Conservation (phyloP, 2,797 vertebrate genomes). For the Eulemur rubriventer region DNA sequence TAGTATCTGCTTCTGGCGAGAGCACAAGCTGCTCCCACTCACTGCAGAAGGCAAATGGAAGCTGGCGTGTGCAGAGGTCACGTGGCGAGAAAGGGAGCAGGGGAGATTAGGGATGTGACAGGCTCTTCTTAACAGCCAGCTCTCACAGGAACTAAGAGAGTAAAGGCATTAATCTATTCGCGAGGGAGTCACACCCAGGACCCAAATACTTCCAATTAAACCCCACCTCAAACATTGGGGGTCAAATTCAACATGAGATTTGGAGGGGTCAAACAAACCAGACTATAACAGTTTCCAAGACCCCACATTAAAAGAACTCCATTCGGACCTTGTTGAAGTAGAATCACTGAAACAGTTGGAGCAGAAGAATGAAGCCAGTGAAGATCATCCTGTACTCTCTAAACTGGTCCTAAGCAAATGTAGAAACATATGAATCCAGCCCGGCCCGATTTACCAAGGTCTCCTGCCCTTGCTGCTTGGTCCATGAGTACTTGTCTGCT, state of each 20-base stretch:
- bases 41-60: neutral
- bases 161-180: neutral
- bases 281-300: neutral
- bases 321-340: neutral
- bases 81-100: neutral
- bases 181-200: neutral
- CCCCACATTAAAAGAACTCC: neutral
- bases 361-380: neutral
- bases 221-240: neutral
- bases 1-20: neutral
- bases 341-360: neutral
- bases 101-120: neutral
- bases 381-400: neutral
- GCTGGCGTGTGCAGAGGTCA: neutral
- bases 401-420: neutral
- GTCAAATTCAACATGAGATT: neutral
- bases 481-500: neutral
- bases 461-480: no score
- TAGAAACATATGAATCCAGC: neutral
- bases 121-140: neutral
- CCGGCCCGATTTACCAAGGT: no score
- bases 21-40: neutral
- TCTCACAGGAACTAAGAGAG: neutral
- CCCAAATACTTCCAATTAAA: neutral
- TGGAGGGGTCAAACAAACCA: neutral